Conservation (phyloP, 2,797 vertebrate species). For the Benthosema pterotum region DNA sequence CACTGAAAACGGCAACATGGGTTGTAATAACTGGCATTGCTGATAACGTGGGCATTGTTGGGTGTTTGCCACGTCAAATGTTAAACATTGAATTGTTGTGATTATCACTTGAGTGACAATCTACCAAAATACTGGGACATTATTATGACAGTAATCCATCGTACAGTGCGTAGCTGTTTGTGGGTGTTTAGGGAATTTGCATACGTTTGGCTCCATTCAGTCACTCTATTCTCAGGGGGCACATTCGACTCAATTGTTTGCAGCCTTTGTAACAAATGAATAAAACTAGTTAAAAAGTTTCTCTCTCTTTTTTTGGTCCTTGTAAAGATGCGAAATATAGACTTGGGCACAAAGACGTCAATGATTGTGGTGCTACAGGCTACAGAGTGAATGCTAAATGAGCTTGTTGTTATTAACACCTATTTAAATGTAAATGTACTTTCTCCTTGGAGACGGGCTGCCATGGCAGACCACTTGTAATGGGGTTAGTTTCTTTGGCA, state of each 20-base stretch:
- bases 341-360: conserved; percentile 33
- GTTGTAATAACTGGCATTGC: not conserved
- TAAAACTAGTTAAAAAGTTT: not conserved
- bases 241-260: conserved; percentile 1
- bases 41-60: too few species aligned
- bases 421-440: conserved; percentile 71
- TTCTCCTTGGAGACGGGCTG: conserved; percentile 25
- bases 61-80: not conserved
- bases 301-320: conserved; percentile 4
- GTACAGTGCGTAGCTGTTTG: not conserved
- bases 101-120: conserved; percentile 11
- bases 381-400: conserved; percentile 54
- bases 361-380: conserved; percentile 30
- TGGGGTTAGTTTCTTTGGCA: conserved; percentile 26
- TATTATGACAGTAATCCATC: not conserved
- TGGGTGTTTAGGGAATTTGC: conserved; percentile 52
- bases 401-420: conserved; percentile 52
- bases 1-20: not conserved
- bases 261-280: not conserved
- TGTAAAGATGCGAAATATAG: not conserved
- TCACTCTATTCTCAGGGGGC: conserved; percentile 25
- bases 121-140: not conserved
- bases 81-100: not conserved
- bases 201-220: conserved; percentile 51
- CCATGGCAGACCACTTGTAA: conserved; percentile 33